Conservation (phyloP, 1,140 invertebrate species). For the Coelopa frigida region DNA sequence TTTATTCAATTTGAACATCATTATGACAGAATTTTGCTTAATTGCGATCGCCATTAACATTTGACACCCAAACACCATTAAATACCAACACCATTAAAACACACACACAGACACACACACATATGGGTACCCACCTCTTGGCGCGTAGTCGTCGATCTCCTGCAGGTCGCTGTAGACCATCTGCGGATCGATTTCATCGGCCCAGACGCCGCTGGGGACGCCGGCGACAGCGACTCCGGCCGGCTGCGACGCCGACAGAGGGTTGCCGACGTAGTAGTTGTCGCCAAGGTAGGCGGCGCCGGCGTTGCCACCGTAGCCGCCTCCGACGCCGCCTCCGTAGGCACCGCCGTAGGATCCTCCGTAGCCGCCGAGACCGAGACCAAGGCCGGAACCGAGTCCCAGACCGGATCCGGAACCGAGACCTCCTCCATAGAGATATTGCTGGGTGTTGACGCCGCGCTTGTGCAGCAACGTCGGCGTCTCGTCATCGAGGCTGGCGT, state of each 20-base stretch:
- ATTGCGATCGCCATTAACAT: no score
- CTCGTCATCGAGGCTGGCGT: slow-evolving; percentile 23
- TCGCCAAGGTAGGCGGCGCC: not conserved
- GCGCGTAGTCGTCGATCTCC: slow-evolving; percentile 37
- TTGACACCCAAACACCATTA: no score
- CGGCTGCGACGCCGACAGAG: slow-evolving; percentile 5
- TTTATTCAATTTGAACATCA: no score
- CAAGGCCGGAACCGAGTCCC: not conserved
- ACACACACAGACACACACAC: no score
- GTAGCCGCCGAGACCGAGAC: not conserved
- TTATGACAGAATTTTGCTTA: no score
- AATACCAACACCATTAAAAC: no score
- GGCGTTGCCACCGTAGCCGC: not conserved
- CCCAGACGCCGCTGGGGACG: slow-evolving; percentile 24
- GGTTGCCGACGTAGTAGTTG: slow-evolving; percentile 12
- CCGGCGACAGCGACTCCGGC: slow-evolving; percentile 18
- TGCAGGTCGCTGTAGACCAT: slow-evolving; percentile 24
- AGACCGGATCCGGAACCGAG: not conserved
- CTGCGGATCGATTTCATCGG: slow-evolving; percentile 29
- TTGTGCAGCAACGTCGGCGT: slow-evolving; percentile 28
- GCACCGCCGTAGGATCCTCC: not conserved
- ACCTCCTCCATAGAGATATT: slow-evolving; percentile 22
- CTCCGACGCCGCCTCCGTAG: not conserved
- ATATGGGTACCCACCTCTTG: slow-evolving; percentile 19
- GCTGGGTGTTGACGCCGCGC: slow-evolving; percentile 35